These are phyloP conservation scores for Cynopterus brachyotis DNA, from an alignment of 2,113 vertebrate species.

Conservation along the genomic window DNA sequence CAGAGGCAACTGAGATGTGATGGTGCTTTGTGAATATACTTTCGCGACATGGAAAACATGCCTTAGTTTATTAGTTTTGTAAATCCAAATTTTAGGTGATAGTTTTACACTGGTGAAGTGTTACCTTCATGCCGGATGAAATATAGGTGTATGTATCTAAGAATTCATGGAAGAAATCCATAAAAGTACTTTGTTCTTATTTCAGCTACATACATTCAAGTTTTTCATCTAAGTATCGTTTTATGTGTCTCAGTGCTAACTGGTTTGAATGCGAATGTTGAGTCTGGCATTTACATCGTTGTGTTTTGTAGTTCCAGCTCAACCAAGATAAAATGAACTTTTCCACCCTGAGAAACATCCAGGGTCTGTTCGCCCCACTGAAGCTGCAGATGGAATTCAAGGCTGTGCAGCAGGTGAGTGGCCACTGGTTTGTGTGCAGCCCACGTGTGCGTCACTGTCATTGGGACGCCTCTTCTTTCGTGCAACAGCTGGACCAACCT, in stretches of 20 bases:
- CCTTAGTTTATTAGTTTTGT: not conserved
- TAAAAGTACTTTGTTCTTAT: not conserved
- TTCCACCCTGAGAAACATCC: constrained; percentile 92
- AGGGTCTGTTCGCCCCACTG: constrained; percentile 93
- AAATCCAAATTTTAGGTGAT: not conserved
- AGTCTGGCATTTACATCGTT: constrained; percentile 17
- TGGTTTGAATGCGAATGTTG: not conserved
- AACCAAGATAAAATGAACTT: constrained; percentile 96
- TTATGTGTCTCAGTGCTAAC: not conserved
- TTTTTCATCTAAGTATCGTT: not conserved
- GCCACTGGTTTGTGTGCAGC: not conserved
- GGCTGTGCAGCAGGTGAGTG: constrained; percentile 91
- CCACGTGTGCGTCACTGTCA: rapidly evolving
- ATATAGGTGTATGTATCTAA: not conserved
- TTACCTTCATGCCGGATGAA: not conserved
- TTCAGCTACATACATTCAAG: not conserved
- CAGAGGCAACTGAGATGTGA: not conserved
- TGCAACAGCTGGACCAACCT: not conserved
- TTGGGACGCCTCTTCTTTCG: not conserved
- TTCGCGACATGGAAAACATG: not conserved
- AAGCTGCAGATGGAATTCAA: constrained; percentile 97
- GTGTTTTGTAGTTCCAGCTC: constrained; percentile 88
- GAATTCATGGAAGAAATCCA: not conserved
- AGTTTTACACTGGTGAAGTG: not conserved
- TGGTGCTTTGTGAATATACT: not conserved